These are phyloP conservation scores for Beris chalybata DNA, from an alignment of 2,888 invertebrate genomes.

Conservation along the genomic window DNA sequence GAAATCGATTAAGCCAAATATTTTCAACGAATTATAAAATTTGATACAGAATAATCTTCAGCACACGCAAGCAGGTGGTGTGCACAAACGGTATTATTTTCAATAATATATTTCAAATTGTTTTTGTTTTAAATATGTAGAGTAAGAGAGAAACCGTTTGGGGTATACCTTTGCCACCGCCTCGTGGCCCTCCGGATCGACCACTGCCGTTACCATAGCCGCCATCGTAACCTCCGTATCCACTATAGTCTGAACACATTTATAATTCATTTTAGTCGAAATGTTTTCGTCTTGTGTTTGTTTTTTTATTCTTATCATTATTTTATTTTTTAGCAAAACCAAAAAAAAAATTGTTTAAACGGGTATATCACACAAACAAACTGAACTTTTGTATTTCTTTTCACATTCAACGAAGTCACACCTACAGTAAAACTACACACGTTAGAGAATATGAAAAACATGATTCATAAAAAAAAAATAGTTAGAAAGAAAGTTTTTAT, in stretches of 20 bases:
- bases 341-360: not conserved
- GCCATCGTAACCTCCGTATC: constrained; percentile 85
- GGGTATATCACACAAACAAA: not conserved
- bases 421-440: too few species aligned
- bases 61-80: constrained; percentile 38
- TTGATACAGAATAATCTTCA: constrained; percentile 1
- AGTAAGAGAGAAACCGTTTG: constrained; percentile 33
- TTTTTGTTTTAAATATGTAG: constrained; percentile 4
- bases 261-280: constrained; percentile 23
- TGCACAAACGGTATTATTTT: constrained; percentile 36
- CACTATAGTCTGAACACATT: constrained; percentile 73
- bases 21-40: too few species aligned
- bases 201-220: constrained; percentile 81
- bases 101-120: constrained; percentile 6
- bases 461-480: too few species aligned
- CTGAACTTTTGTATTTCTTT: too few species aligned
- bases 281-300: constrained; percentile 7
- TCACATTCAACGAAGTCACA: too few species aligned
- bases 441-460: too few species aligned
- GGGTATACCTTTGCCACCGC: constrained; percentile 78
- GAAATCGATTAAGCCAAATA: too few species aligned
- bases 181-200: constrained; percentile 81
- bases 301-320: not conserved
- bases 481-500: too few species aligned
- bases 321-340: constrained; percentile 6